Base-by-base conservation (phyloP, 2,888 invertebrate species). In the Bombylius major region DNA sequence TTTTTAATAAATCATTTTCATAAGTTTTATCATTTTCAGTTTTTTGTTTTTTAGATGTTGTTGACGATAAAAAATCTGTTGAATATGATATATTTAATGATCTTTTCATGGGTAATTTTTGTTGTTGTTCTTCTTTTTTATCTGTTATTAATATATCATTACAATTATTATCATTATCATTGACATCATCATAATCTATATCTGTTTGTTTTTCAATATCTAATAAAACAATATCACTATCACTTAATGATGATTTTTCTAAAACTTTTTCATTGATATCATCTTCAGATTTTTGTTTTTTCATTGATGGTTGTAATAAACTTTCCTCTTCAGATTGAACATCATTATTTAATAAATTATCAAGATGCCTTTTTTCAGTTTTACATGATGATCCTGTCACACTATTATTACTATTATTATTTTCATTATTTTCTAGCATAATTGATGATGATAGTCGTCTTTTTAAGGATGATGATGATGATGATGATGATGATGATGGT, bases 131-230 rank as follows among this genome's bases (percentile, higher is more conserved):
- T 23, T 23, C 23, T 23, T 23, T 3, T 23, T 23, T 23, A 23
- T 23, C 23, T 23, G 23, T 23, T 23, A 3, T 23, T 23, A 23
- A 23, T 23, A 23, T 23, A 23, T 23, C 23, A 23, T 23, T 3
- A 23, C 23, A 23, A 23, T 23, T 23, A 23, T 23, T 23, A 1
- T 44, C 47, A 44, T 12, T 14, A 23, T 8, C 46, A 9, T 7
- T 47, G 12, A 44, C 23, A 36, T 23, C 44, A 12, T 4, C 34
- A 36, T 13, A 23, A 47, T 52, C 45, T 31, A 54, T 57, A 14
- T 56, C 55, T 39, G 51, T 57, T 50, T 61, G 59, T 23, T 53
- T 53, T 23, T 23, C 23, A 23, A 23, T 23, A 23, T 23, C 23
- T 23, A 23, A 23, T 23, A 23, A 23, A 23, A 23, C 23, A 23